Evolutionary conservation across 2,113 vertebrate species (phyloP).

Genomic region (Oryzias celebensis): DNA sequence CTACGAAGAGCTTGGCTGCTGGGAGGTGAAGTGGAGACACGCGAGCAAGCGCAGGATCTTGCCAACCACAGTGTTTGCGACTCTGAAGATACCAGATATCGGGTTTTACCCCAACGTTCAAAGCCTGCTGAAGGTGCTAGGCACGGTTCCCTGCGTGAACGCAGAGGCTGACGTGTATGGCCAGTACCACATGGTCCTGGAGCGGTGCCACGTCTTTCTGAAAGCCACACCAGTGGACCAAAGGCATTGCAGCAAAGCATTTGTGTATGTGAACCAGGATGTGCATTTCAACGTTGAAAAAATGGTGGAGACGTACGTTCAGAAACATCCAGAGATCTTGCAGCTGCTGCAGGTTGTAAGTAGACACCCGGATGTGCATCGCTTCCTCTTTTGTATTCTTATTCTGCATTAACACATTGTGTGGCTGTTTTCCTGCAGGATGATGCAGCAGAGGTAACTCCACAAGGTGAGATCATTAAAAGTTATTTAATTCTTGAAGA

Average conservation of each 20-base stretch:
- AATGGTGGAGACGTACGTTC: conserved; percentile 76
- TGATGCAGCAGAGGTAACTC: conserved; percentile 60
- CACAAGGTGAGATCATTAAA: conserved; percentile 59
- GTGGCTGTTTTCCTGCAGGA: conserved; percentile 60
- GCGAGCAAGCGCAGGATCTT: conserved; percentile 81
- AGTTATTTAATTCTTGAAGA: neutral
- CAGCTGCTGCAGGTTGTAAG: conserved; percentile 69
- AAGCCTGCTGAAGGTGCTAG: conserved; percentile 79
- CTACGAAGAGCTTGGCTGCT: conserved; percentile 81
- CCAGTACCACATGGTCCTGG: conserved; percentile 81
- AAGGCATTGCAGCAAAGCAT: conserved; percentile 76
- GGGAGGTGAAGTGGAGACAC: conserved; percentile 82
- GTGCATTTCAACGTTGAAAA: conserved; percentile 79
- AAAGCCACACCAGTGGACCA: conserved; percentile 68
- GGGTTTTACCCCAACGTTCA: conserved; percentile 82
- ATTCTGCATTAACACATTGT: neutral
- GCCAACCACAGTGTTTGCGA: conserved; percentile 78
- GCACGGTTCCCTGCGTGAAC: conserved; percentile 79
- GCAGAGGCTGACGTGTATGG: conserved; percentile 80
- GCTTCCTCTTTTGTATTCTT: neutral
- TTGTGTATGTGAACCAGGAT: conserved; percentile 80
- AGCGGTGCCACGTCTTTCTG: conserved; percentile 76
- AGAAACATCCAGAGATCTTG: conserved; percentile 77
- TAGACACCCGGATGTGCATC: neutral
- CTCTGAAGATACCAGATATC: conserved; percentile 80